These are phyloP conservation scores for Trichonephila inaurata DNA, from an alignment of 1,140 invertebrate genomes.

Conservation along the genomic window DNA sequence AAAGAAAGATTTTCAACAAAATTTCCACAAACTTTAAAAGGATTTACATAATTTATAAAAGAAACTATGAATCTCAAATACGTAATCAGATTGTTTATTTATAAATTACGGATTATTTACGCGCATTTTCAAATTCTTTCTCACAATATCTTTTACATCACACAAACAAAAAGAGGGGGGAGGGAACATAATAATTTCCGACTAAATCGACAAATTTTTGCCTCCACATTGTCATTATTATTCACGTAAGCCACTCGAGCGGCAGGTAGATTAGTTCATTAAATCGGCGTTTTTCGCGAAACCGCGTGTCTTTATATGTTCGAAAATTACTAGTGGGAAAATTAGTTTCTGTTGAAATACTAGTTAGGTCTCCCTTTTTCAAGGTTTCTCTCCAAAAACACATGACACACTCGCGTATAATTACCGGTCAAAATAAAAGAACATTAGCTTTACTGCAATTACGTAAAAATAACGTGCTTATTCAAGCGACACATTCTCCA, in stretches of 20 bases:
- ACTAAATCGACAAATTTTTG: conserved; percentile 7
- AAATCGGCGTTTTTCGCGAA: conserved; percentile 33
- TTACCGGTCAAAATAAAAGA: conserved; percentile 47
- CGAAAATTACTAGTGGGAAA: conserved; percentile 40
- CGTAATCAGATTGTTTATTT: too few relatives aligned
- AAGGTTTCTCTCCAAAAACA: conserved; percentile 37
- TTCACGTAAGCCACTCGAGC: not conserved
- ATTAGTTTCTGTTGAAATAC: conserved; percentile 23
- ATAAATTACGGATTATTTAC: too few relatives aligned
- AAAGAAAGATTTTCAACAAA: too few relatives aligned
- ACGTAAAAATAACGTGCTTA: conserved; percentile 69
- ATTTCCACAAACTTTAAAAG: too few relatives aligned
- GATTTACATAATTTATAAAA: too few relatives aligned
- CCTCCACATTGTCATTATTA: conserved; percentile 37
- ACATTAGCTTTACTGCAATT: conserved; percentile 63
- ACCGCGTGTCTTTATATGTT: not conserved
- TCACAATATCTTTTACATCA: not conserved
- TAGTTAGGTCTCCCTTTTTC: conserved; percentile 51
- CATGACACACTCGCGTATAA: conserved; percentile 53
- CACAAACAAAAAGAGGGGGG: not conserved
- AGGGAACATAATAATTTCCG: not conserved
- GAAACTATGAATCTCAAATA: too few relatives aligned
- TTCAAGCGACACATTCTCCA: conserved; percentile 54
- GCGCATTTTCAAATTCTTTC: too few relatives aligned
- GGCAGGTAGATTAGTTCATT: conserved; percentile 29